Evolutionary conservation across 2,113 vertebrate species (phyloP).

Genomic region (Prinia subflava): DNA sequence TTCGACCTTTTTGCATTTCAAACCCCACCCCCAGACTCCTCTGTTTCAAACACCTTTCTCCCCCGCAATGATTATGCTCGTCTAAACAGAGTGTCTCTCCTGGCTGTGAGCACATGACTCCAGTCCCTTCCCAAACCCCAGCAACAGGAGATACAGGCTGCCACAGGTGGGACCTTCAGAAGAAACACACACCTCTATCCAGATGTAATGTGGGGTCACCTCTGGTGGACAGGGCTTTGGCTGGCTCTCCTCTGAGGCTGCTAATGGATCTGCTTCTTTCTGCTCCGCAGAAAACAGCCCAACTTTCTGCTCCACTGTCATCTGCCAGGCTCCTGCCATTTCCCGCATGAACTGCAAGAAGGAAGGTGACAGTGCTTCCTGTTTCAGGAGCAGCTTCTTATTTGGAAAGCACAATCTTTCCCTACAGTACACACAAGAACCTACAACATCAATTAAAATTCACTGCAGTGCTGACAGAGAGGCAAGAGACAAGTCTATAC

Average conservation of each 20-base stretch:
- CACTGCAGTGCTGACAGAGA: background rate
- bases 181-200: slow-evolving; percentile 86
- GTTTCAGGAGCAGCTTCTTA: background rate
- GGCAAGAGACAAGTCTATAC: background rate
- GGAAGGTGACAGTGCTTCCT: background rate
- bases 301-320: slow-evolving; percentile 92
- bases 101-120: background rate
- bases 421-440: background rate
- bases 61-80: background rate
- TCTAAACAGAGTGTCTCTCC: background rate
- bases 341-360: slow-evolving; percentile 90
- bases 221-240: slow-evolving; percentile 88
- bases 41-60: background rate
- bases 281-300: slow-evolving; percentile 88
- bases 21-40: background rate
- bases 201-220: slow-evolving; percentile 91
- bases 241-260: slow-evolving; percentile 93
- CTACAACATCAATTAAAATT: background rate
- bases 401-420: background rate
- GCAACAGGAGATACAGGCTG: background rate
- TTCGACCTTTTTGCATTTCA: background rate
- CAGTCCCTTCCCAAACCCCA: background rate
- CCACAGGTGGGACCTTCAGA: background rate
- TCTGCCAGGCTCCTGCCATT: slow-evolving; percentile 97
- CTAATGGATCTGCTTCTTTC: slow-evolving; percentile 89